Base-by-base conservation (phyloP, 2,113 vertebrate genomes). In the Nettapus auritus region DNA sequence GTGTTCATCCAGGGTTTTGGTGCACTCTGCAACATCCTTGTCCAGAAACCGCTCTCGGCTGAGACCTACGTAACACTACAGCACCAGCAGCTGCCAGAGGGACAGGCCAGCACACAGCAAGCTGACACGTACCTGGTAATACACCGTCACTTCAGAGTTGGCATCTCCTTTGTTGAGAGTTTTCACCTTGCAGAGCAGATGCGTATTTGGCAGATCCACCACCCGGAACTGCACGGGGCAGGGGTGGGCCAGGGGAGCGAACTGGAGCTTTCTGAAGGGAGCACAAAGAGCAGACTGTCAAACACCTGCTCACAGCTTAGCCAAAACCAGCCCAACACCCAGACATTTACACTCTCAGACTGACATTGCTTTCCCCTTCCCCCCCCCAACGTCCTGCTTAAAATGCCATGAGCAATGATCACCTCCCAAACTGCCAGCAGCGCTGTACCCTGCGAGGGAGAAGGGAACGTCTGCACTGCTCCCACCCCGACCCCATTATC, bases 71-170 rank as follows among this genome's bases (percentile, higher is more conserved):
- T 2, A 69, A 31, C 44, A 8, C 15, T 2, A 0, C 2, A 50
- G 13, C 34, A 9, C 0, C 68, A 78, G 77, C 29, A 50, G 75
- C 19, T 14, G 28, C n/a, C 66, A 33, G 55, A 38, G 42, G 44
- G 52, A 48, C 1, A 36, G 75, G 59, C 2, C 13, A 46, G 60
- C 1, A 33, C 29, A 8, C 3, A 10, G 44, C 38, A 9, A 68
- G 82, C 59, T 12, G 19, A 21, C 5, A 11, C 2, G 0, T 87
- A 99, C 99, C 99, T 99, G 99, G 96, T 98, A 99, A 91, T 99
- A 99, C 18, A 99, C 98, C 0, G 99, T 99, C 97, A 99, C 99
- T 96, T 99, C 99, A 0, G 99, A 99, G 98, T 99, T 99, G 93
- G 99, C 98, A 50, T 99, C 99, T 2, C 98, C 98, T 97, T 98